A percentile compares a stretch with the other conserved stretches of the same genome.
Conservation (phyloP, 2,888 invertebrate species). For the Lymantria dispar region DNA sequence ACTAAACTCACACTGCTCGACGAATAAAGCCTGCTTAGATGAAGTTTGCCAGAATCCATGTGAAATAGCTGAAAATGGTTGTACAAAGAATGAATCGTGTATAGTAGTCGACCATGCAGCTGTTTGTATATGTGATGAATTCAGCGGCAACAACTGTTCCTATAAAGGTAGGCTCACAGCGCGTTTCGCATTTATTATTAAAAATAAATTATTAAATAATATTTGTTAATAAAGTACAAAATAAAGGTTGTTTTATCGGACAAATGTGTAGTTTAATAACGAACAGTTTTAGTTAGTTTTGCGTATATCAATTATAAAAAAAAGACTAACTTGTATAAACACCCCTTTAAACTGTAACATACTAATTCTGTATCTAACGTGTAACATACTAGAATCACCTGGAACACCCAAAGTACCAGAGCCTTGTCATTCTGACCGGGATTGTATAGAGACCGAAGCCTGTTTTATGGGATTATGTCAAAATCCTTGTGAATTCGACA, state of each 20-base stretch:
- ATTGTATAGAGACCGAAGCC: slow-evolving; percentile 91
- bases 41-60: slow-evolving; percentile 86
- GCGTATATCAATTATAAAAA: slow-evolving; percentile 31
- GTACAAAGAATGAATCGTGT: slow-evolving; percentile 84
- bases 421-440: slow-evolving; percentile 91
- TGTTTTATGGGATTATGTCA: slow-evolving; percentile 92
- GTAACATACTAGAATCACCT: slow-evolving; percentile 85
- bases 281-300: slow-evolving; percentile 6
- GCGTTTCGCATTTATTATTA: slow-evolving; percentile 36
- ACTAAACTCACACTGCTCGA: slow-evolving; percentile 84
- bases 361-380: slow-evolving; percentile 65
- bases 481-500: slow-evolving; percentile 92
- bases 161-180: slow-evolving; percentile 81
- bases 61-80: slow-evolving; percentile 67
- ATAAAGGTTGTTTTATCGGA: slow-evolving; percentile 68
- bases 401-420: slow-evolving; percentile 87
- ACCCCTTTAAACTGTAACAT: slow-evolving; percentile 45
- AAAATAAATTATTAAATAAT: not conserved
- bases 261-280: slow-evolving; percentile 53
- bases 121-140: slow-evolving; percentile 84
- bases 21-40: slow-evolving; percentile 84
- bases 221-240: slow-evolving; percentile 7
- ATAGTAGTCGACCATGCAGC: slow-evolving; percentile 84
- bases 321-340: slow-evolving; percentile 41
- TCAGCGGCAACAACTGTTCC: slow-evolving; percentile 82